Evolutionary conservation across 1,140 invertebrate genomes (phyloP), one percentile per base, ranked within the genome.

Genomic region (Neodiprion pinetum): DNA sequence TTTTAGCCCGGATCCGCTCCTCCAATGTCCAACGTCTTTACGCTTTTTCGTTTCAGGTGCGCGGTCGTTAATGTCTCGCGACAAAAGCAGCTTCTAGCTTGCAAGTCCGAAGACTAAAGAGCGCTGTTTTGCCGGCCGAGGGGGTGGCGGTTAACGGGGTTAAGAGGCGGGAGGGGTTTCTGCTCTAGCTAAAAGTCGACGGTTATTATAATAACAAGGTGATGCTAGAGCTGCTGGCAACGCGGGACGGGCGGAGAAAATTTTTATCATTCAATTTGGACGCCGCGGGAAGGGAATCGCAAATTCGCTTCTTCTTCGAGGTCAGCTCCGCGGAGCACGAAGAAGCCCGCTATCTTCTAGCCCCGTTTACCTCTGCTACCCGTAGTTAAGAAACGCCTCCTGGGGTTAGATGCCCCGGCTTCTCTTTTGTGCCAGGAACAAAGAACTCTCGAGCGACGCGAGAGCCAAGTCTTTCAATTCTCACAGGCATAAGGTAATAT

Each of bases 401-500:
- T 17, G 53, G 53, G 53, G n/a, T 61, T 61, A 61, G 53, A 61
- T 61, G 14, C 53, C 28, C 28, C 11, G 7, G n/a, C 53, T 61
- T 61, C 53, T 40, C 28, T 61, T 61, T 61, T 61, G 53, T 61
- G 11, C n/a, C 53, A 9, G n/a, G 53, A 61, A 61, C 53, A 61
- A 61, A 61, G 53, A 9, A 61, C 11, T 14, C 53, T 61, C 53
- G 9, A 17, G 53, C 11, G 53, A 9, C n/a, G 11, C 11, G 53
- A 17, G 53, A 17, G 28, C 1, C 28, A 61, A 61, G 53, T 17
- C 53, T 61, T 61, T 61, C 53, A 61, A 61, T 61, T 61, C 53
- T 61, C 53, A 61, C n/a, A 61, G 53, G 53, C 53, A 61, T 61
- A 61, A 61, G 53, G 53, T 61, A 61, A 61, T 61, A 61, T 17